Base-by-base conservation (phyloP, 2,113 vertebrate species). In the Lasiurus borealis region DNA sequence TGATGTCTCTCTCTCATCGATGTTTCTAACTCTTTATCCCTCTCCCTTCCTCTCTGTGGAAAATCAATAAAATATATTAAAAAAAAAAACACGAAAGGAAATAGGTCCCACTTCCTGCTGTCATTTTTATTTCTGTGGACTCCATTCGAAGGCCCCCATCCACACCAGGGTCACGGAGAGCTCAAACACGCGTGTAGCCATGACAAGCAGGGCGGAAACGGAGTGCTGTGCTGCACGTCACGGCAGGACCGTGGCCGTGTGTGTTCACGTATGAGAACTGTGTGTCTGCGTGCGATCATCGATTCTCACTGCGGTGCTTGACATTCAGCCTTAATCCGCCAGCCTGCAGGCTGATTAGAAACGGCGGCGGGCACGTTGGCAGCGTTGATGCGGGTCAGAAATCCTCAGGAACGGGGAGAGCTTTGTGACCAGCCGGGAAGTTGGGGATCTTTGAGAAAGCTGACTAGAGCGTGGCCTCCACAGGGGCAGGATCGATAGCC, bases 311-410 rank as follows among this genome's bases (percentile, higher is more conserved):
- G 96, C 91, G 52, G 57, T 85, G 29, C 91, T 97, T 98, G 97
- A 97, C 96, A 98, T 98, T 98, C 97, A 89, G 88, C 92, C 93
- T 96, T 98, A 98, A 98, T 98, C 97, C 94, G 89, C 59, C 8
- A 10, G 87, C 92, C 98, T 92, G 94, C 96, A 96, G 97, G 93
- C 87, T 98, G 98, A 98, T 97, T 98, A 97, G 97, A 98, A 98
- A 97, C 62, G 59, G 92, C 96, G 98, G 83, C 10, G 83, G 94
- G 96, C 5, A 12, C 91, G 92, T 0, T 93, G 94, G 77, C 95
- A 95, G 91, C 87, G 66, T 8, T 92, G 90, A 75, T 91, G 46
- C 69, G 84, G 96, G 69, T 97, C 92, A 27, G 8, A 97, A 96
- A 92, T 96, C 92, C 52, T 95, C 40, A 34, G 88, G 97, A 98